Percentiles rank a stretch among this genome's conserved stretches.
Evolutionary conservation across 1,140 invertebrate species (phyloP).

Genomic region (Liolophura sinensis): DNA sequence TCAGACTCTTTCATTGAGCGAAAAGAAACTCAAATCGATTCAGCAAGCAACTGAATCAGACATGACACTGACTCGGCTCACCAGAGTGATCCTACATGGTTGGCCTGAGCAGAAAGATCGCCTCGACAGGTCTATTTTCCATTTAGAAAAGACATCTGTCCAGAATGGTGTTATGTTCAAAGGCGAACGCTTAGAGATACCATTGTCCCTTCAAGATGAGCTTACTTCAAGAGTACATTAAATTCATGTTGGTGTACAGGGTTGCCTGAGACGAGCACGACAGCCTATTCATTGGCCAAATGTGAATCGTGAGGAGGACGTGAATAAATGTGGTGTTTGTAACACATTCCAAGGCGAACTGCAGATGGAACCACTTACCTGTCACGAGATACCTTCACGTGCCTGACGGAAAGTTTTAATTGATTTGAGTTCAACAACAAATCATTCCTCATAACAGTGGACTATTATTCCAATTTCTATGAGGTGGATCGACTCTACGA

Average conservation of each 20-base stretch:
- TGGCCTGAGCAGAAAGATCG: conserved; percentile 14
- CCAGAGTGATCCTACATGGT: conserved; percentile 6
- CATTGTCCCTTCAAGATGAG: neutral
- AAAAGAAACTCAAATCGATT: no score
- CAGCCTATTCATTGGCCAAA: conserved; percentile 58
- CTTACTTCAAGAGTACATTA: no score
- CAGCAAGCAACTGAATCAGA: no score
- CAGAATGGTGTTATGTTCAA: conserved; percentile 20
- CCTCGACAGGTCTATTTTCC: conserved; percentile 5
- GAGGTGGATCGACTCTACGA: conserved; percentile 17
- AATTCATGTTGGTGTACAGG: no score
- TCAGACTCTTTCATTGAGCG: no score
- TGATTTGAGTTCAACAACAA: conserved; percentile 20
- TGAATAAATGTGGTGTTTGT: no score
- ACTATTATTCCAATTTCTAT: conserved; percentile 28
- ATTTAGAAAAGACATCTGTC: conserved; percentile 13
- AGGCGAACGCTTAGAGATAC: conserved; percentile 9
- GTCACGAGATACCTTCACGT: conserved; percentile 9
- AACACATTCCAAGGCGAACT: no score
- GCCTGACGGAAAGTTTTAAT: conserved; percentile 21
- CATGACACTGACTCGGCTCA: no score
- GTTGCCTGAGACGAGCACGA: no score
- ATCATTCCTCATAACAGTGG: conserved; percentile 24
- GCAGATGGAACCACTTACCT: conserved; percentile 17
- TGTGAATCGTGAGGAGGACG: no score